These are phyloP conservation scores for Python bivittatus DNA, from an alignment of 2,113 vertebrate genomes.

Conservation along the genomic window DNA sequence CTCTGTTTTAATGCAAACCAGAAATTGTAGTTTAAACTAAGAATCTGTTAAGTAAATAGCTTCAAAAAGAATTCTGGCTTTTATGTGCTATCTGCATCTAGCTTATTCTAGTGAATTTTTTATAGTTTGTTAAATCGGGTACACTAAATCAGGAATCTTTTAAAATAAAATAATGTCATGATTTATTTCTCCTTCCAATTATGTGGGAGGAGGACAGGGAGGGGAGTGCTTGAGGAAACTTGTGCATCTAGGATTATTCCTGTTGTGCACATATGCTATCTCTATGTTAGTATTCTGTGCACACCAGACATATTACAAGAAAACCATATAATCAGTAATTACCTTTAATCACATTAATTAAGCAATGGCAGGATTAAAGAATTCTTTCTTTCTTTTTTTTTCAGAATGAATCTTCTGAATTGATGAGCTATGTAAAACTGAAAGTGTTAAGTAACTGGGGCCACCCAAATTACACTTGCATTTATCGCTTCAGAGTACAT, in stretches of 20 bases:
- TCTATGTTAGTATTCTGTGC: background rate
- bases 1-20: background rate
- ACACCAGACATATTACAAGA: background rate
- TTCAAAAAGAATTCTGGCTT: background rate
- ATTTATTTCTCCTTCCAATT: background rate
- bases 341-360: background rate
- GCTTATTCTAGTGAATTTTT: background rate
- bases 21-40: background rate
- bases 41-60: background rate
- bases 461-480: slow-evolving; percentile 80
- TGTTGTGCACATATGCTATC: background rate
- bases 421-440: slow-evolving; percentile 68
- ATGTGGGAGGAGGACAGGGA: background rate
- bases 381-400: slow-evolving; percentile 44
- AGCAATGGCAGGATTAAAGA: background rate
- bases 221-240: background rate
- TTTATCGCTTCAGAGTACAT: slow-evolving; percentile 88
- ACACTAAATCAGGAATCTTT: background rate
- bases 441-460: slow-evolving; percentile 85
- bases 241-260: background rate
- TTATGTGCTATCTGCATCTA: background rate
- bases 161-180: background rate
- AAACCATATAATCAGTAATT: background rate
- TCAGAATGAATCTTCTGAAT: slow-evolving; percentile 50
- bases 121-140: background rate